Evolutionary conservation across 2,113 vertebrate species (phyloP).

Genomic region (Sylvilagus bachmani): DNA sequence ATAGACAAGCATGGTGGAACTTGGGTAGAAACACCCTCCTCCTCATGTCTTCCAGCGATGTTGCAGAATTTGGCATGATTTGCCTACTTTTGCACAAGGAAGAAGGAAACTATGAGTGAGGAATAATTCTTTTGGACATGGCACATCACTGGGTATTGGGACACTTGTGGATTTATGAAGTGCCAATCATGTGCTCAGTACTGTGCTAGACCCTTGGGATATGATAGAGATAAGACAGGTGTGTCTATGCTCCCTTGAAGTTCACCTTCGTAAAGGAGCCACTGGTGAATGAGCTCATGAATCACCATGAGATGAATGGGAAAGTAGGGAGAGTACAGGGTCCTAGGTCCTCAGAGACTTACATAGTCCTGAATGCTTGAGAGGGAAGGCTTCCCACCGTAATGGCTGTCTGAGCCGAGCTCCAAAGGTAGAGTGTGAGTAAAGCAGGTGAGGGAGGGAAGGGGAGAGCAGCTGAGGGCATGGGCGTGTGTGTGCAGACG

Average conservation of each 20-base stretch:
- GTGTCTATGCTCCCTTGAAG: neutral
- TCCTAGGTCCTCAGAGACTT: neutral
- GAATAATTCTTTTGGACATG: neutral
- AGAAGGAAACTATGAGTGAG: neutral
- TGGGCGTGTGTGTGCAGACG: rapidly evolving
- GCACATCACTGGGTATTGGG: neutral
- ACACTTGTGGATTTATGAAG: neutral
- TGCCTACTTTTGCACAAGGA: neutral
- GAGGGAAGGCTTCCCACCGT: neutral
- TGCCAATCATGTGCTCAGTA: too few relatives aligned
- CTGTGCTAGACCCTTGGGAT: neutral
- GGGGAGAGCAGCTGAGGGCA: neutral
- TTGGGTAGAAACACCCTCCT: too few relatives aligned
- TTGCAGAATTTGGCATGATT: neutral
- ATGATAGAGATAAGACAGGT: neutral
- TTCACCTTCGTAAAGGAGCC: neutral
- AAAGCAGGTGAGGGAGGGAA: neutral
- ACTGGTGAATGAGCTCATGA: neutral
- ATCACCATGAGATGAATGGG: neutral
- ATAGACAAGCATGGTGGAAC: neutral
- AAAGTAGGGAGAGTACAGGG: neutral
- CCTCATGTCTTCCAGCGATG: neutral
- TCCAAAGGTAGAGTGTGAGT: neutral
- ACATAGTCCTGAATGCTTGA: neutral
- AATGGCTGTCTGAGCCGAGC: neutral